Conservation (phyloP, 1,140 invertebrate species). For the Homalodisca vitripennis region DNA sequence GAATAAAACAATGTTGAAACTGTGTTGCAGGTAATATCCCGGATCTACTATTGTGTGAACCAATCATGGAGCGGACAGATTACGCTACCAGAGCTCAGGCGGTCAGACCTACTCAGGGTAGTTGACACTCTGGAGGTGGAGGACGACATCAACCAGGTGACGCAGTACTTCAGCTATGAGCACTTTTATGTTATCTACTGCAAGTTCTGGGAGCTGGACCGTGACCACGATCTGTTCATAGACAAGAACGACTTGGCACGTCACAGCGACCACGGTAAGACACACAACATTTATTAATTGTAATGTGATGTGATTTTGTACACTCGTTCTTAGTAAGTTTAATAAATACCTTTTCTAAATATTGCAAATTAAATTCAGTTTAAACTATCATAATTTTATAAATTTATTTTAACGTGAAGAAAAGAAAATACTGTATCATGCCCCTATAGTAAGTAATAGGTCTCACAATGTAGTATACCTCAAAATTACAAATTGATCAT, state of each 20-base stretch:
- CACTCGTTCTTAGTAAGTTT: too few species aligned
- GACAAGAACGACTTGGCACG: constrained; percentile 90
- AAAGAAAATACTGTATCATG: too few species aligned
- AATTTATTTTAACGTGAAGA: too few species aligned
- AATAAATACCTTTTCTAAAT: too few species aligned
- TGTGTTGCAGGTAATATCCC: constrained; percentile 88
- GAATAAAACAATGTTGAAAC: too few species aligned
- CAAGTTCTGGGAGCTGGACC: constrained; percentile 99
- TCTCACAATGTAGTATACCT: too few species aligned
- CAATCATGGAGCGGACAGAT: constrained; percentile 96
- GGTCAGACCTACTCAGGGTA: constrained; percentile 82
- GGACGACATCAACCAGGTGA: constrained; percentile 97
- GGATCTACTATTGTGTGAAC: constrained; percentile 98
- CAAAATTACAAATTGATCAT: too few species aligned
- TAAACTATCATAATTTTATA: too few species aligned
- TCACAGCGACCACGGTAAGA: constrained; percentile 92
- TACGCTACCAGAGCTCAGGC: constrained; percentile 82
- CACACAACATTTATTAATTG: not conserved
- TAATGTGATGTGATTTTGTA: too few species aligned
- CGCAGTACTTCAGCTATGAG: constrained; percentile 98
- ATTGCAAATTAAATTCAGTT: too few species aligned
- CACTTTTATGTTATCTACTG: constrained; percentile 99
- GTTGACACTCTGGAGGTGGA: constrained; percentile 82
- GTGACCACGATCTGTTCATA: constrained; percentile 97
- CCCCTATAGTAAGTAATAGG: too few species aligned